Base-by-base conservation (phyloP, 2,797 vertebrate genomes). In the Kryptopterus vitreolus region DNA sequence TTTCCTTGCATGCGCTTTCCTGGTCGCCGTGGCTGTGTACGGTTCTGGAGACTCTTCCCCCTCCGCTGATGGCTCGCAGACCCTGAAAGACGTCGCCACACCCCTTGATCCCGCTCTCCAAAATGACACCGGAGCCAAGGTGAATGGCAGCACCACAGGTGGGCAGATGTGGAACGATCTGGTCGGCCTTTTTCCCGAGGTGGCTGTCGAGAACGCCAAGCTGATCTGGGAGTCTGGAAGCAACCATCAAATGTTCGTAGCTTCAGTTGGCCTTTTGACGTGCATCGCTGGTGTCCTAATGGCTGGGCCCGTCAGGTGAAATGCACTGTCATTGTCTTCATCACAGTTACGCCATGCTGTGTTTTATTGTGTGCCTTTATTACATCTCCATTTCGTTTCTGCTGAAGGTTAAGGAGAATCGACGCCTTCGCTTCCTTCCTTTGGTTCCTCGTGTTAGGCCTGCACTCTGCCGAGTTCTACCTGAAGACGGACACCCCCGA, bases 201-300 rank as follows among this genome's bases (percentile, higher is more conserved):
- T 86, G 1, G 58, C 90, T 1, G 3, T 92, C 4, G 91, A 95
- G 82, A 94, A 86, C 65, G 89, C 93, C 8, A 89, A 87, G 0
- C 75, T 89, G 0, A 91, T 90, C 0, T 98, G 96, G 96, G 90
- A 91, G 61, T 95, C 94, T 0, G 96, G 96, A 79, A 93, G 88
- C 80, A 92, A 91, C 85, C 94, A 97, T 87, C 96, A 95, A 90
- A 89, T 93, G 71, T 91, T 90, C 1, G 86, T 98, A 0, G 95
- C 92, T 22, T 89, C 92, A 8, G 83, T 93, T 38, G 98, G 97
- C 61, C 91, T 99, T 79, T 77, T 96, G 85, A 94, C 95, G 73
- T 99, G 96, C 88, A 86, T 98, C 69, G 88, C 94, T 79, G 94
- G 95, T 79, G 91, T 98, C 90, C 86, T 97, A 81, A 89, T 98